phyloP scores from a whole-genome alignment of 2,113 vertebrate genomes.

The Asarcornis scutulata region DNA sequence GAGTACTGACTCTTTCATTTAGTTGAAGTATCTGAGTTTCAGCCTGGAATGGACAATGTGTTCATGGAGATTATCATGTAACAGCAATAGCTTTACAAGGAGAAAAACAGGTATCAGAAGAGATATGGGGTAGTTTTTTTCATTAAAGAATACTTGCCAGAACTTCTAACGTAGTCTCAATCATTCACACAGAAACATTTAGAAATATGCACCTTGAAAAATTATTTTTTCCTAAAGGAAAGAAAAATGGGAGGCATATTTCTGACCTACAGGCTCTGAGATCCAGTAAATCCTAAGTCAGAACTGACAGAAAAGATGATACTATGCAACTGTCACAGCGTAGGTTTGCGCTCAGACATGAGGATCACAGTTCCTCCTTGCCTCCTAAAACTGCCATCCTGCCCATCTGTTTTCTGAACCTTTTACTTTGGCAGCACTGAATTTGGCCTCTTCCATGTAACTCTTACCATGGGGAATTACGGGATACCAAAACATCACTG shows the following conservation, averaged over 20 bases:
- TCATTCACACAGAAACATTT: neutral
- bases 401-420: conserved; percentile 40
- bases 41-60: neutral
- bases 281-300: neutral
- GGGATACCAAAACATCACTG: neutral
- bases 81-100: neutral
- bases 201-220: neutral
- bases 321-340: neutral
- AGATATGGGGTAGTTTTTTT: neutral
- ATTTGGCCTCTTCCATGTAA: conserved; percentile 4
- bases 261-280: neutral
- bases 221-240: neutral
- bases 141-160: neutral
- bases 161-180: neutral
- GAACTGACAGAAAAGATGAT: conserved; percentile 24
- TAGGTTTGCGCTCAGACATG: conserved; percentile 33
- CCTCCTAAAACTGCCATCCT: conserved; percentile 31
- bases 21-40: neutral
- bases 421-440: conserved; percentile 6
- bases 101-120: neutral
- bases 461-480: neutral
- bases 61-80: neutral
- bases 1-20: neutral
- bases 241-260: neutral
- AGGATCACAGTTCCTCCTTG: conserved; percentile 15